Percentiles rank a stretch among this genome's conserved stretches.
phyloP scores from a whole-genome alignment of 2,797 vertebrate genomes.

The Pseudochirops cupreus region DNA sequence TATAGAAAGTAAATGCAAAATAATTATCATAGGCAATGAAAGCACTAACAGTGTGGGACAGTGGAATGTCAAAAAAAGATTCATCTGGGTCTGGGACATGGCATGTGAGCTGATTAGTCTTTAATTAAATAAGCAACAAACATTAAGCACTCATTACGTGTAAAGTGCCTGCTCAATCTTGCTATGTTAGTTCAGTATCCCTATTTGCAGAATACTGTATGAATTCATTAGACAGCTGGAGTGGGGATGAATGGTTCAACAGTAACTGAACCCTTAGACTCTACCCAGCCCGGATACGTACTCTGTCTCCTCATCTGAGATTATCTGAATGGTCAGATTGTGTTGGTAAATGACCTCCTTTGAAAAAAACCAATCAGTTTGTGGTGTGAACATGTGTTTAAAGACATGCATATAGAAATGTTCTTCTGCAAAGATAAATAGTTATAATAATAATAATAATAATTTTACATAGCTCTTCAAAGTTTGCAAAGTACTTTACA shows the following conservation, averaged over 20 bases:
- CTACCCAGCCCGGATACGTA: not conserved
- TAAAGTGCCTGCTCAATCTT: too few species aligned
- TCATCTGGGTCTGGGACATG: too few species aligned
- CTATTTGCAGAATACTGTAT: too few species aligned
- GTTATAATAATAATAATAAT: not conserved
- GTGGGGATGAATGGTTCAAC: not conserved
- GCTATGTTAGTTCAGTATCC: too few species aligned
- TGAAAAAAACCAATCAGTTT: not conserved
- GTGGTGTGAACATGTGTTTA: not conserved
- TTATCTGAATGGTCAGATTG: not conserved
- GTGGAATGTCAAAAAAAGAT: not conserved
- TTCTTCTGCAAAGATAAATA: not conserved
- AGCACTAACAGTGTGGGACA: not conserved
- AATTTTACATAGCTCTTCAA: not conserved
- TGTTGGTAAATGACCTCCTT: not conserved
- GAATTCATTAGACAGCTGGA: not conserved
- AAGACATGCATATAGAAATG: not conserved
- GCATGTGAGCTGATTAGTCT: too few species aligned
- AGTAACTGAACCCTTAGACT: not conserved
- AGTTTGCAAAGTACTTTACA: not conserved
- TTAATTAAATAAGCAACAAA: too few species aligned
- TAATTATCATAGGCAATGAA: not conserved
- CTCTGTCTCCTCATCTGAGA: not conserved
- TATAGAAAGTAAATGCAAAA: not conserved
- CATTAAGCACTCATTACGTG: too few species aligned